Percentiles rank a stretch among this genome's conserved stretches.
Conservation (phyloP, 2,888 invertebrate genomes). For the Morpho deidamia region DNA sequence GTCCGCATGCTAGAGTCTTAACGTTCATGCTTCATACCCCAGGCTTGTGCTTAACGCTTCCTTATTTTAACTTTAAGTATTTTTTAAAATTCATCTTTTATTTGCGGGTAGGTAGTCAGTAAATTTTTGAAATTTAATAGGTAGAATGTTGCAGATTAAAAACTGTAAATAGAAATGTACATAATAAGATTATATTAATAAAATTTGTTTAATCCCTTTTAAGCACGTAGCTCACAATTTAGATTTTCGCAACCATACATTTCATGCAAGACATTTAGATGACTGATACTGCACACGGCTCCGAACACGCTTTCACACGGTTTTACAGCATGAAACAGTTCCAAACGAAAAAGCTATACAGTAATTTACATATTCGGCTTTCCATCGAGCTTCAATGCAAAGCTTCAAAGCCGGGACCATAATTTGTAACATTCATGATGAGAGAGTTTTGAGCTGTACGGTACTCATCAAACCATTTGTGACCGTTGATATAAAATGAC, state of each 20-base stretch:
- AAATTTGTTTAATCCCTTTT: neutral
- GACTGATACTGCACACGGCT: conserved; percentile 25
- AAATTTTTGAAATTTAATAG: neutral
- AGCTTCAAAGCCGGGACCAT: conserved; percentile 34
- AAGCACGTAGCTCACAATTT: neutral
- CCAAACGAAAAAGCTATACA: conserved; percentile 40
- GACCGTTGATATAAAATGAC: conserved; percentile 45
- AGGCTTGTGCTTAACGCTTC: conserved; percentile 63
- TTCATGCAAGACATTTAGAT: conserved; percentile 25
- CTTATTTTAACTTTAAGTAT: conserved; percentile 49
- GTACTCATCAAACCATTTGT: conserved; percentile 34
- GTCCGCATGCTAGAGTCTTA: conserved; percentile 54
- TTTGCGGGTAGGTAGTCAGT: neutral
- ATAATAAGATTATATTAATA: neutral
- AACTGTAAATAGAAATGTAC: conserved; percentile 2
- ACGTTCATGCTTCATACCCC: conserved; percentile 52
- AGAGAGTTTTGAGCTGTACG: conserved; percentile 40
- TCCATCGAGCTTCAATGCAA: conserved; percentile 32
- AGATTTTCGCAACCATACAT: conserved; percentile 10
- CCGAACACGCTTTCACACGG: conserved; percentile 41
- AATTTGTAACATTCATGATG: conserved; percentile 44
- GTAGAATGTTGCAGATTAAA: neutral
- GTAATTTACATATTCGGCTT: conserved; percentile 12
- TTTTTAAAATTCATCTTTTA: neutral
- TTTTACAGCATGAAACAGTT: conserved; percentile 58